A percentile compares a stretch with the other conserved stretches of the same genome.
Evolutionary conservation across 2,113 vertebrate genomes (phyloP).

Genomic region (Apodemus speciosus): DNA sequence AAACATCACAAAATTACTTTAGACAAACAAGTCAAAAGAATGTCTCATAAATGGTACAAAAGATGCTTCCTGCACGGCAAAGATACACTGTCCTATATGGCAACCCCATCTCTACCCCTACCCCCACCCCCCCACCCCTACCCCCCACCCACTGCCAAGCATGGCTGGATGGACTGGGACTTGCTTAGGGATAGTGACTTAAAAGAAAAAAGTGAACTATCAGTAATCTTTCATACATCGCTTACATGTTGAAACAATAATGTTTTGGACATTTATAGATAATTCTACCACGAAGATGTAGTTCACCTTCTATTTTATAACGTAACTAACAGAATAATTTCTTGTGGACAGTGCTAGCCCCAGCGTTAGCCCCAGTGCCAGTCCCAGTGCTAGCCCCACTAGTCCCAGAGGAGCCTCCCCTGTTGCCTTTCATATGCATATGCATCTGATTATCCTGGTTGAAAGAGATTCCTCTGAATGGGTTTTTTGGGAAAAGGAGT

Average conservation of each 20-base stretch:
- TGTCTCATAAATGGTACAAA: background rate
- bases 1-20: conserved; percentile 14
- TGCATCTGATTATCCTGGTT: background rate
- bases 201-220: background rate
- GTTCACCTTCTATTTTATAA: conserved; percentile 41
- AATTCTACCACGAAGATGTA: conserved; percentile 43
- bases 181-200: background rate
- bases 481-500: background rate
- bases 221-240: background rate
- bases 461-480: conserved; percentile 21
- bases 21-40: conserved; percentile 11
- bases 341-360: conserved; percentile 1
- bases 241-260: background rate
- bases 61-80: background rate
- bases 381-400: background rate
- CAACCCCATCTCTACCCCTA: background rate
- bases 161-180: background rate
- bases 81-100: background rate
- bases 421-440: background rate
- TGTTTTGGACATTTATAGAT: background rate
- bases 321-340: background rate
- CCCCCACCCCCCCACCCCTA: background rate
- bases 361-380: no score
- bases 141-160: background rate
- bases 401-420: background rate